These are phyloP conservation scores for Mylabris sibirica DNA, from an alignment of 2,888 invertebrate genomes.

Conservation along the genomic window DNA sequence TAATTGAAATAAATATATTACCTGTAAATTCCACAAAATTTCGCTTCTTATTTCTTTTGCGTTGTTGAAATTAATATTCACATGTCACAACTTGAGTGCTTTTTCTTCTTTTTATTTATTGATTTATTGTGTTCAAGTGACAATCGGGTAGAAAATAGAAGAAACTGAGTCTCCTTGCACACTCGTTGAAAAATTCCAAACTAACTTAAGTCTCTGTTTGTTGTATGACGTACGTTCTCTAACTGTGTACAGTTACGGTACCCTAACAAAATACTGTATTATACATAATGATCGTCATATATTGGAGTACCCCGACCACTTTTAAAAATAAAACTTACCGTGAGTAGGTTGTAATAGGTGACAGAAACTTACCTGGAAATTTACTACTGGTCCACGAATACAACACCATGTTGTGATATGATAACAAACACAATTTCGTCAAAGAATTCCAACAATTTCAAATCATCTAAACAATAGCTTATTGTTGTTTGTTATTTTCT, in stretches of 20 bases:
- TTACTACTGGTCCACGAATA: slow-evolving; percentile 24
- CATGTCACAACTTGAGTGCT: slow-evolving; percentile 19
- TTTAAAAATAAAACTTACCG: slow-evolving; percentile 28
- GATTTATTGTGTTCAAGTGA: too few relatives aligned
- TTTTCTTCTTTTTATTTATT: not conserved
- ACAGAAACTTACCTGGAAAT: slow-evolving; percentile 29
- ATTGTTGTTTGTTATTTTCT: not conserved
- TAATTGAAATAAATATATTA: not conserved
- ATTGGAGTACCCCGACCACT: slow-evolving; percentile 34
- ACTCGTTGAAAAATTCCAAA: slow-evolving; percentile 10
- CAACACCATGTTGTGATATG: not conserved
- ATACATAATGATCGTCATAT: slow-evolving; percentile 23
- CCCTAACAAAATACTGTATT: slow-evolving; percentile 37
- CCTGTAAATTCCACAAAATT: not conserved
- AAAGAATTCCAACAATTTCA: not conserved
- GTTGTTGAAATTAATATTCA: slow-evolving; percentile 12
- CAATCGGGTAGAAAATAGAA: not conserved
- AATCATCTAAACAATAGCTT: not conserved
- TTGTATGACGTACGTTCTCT: slow-evolving; percentile 25
- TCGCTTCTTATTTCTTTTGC: not conserved
- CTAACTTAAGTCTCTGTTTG: slow-evolving; percentile 7
- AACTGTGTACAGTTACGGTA: slow-evolving; percentile 42
- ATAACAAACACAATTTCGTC: not conserved
- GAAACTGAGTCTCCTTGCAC: not conserved
- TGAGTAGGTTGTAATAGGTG: slow-evolving; percentile 30